A percentile compares a stretch with the other conserved stretches of the same genome.
Conservation (phyloP, 2,113 vertebrate species). For the Cyanistes caeruleus region DNA sequence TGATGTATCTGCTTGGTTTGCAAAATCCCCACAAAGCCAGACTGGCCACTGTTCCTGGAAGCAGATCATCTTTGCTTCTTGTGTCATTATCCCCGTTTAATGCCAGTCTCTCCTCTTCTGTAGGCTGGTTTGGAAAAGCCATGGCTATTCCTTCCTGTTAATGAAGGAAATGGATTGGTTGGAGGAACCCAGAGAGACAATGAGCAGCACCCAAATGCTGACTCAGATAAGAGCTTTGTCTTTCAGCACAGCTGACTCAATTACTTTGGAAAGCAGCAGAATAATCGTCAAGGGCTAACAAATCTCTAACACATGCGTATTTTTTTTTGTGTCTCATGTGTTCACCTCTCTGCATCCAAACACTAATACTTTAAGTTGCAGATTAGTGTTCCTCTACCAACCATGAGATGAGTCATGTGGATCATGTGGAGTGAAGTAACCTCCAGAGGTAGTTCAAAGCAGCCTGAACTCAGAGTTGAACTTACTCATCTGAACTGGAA, state of each 20-base stretch:
- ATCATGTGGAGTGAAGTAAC: background rate
- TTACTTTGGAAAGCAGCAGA: background rate
- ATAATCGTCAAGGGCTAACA: background rate
- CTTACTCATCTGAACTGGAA: background rate
- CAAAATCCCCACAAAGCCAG: background rate
- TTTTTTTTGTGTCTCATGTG: background rate
- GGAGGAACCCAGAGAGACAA: background rate
- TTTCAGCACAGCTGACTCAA: background rate
- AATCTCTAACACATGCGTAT: background rate
- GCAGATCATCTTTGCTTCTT: background rate
- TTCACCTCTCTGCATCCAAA: background rate
- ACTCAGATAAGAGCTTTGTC: background rate
- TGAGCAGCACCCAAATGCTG: background rate
- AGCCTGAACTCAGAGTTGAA: background rate
- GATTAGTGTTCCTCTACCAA: background rate
- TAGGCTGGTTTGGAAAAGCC: background rate
- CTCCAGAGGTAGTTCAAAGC: background rate
- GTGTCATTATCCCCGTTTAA: background rate
- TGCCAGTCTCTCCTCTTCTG: background rate
- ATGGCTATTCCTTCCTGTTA: background rate
- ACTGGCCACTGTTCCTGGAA: background rate
- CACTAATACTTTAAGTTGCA: background rate
- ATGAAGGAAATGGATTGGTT: background rate
- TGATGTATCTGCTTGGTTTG: background rate
- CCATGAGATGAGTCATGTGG: background rate